These are phyloP conservation scores for Cantharis lateralis DNA, from an alignment of 2,888 invertebrate genomes.

Conservation along the genomic window DNA sequence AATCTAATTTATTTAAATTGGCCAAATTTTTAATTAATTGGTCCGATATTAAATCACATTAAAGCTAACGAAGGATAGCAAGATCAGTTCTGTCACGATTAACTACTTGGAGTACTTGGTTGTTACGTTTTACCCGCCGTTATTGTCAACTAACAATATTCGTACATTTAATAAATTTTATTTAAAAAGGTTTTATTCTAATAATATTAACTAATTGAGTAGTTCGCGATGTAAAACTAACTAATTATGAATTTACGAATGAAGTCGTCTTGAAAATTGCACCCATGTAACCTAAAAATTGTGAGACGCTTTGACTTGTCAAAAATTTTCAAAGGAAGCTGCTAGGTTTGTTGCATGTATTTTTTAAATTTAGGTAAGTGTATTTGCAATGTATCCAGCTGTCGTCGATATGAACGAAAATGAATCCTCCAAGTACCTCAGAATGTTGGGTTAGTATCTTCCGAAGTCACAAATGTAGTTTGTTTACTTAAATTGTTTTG, in stretches of 20 bases:
- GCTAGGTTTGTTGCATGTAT: slow-evolving; percentile 5
- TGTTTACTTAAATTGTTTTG: slow-evolving; percentile 44
- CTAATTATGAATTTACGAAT: not conserved
- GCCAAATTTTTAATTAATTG: not conserved
- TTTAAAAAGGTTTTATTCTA: not conserved
- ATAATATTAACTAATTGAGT: not conserved
- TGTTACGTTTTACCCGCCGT: not conserved
- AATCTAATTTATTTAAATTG: not conserved
- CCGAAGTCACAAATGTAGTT: not conserved
- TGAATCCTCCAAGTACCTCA: slow-evolving; percentile 85
- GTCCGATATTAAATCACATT: not conserved
- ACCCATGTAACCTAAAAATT: slow-evolving; percentile 19
- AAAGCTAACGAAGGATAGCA: not conserved
- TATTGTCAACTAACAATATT: not conserved
- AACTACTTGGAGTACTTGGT: not conserved
- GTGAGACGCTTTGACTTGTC: slow-evolving; percentile 24
- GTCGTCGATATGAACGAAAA: slow-evolving; percentile 84
- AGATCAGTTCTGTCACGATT: not conserved
- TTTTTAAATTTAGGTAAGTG: slow-evolving; percentile 4
- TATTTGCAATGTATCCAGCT: slow-evolving; percentile 66
- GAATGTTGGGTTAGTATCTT: slow-evolving; percentile 74
- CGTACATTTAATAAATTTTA: not conserved
- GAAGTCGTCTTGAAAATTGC: not conserved
- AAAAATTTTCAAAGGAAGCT: slow-evolving; percentile 6
- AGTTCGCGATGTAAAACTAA: not conserved